Base-by-base conservation (phyloP, 2,888 invertebrate genomes). In the Tipula unca region DNA sequence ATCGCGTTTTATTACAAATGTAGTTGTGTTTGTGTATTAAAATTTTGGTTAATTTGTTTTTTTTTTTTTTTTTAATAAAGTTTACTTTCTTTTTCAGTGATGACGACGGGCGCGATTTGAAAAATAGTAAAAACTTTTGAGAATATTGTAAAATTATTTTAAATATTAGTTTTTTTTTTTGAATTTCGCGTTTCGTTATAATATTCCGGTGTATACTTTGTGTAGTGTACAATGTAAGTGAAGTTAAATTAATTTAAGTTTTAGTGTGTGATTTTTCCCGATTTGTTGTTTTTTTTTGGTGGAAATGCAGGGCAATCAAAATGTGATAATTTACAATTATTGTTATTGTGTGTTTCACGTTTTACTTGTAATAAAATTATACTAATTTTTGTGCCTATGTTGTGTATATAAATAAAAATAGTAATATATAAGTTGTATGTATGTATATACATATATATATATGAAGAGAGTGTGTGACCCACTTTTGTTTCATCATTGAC, bases 401-500 rank as follows among this genome's bases (percentile, higher is more conserved):
- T 69, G 25, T 69, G 69, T 69, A 25, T 25, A 25, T 69, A n/a
- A n/a, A 48, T 48, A 48, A 42, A n/a, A 48, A 39, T 10, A 39
- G 8, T 48, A 48, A 83, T 32, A 20, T 32, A 32, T 83, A 83
- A n/a, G n/a, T n/a, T 48, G n/a, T 48, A 48, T 25, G 8, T 42
- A n/a, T 69, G 8, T 69, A 69, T 25, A 25, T 69, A 69, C 13
- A 48, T 29, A 82, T 32, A 6, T 83, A 83, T 32, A 20, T 32
- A 32, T 32, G 69, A 25, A 39, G 84, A 84, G 84, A 84, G 84
- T 84, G 84, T 84, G 54, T 85, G 86, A 86, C 85, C 86, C 42
- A 86, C 86, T 86, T 86, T 85, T 54, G 36, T 85, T 82, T 87
- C 86, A 86, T 86, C 42, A 85, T 85, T 86, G 86, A 86, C 86